These are phyloP conservation scores for Mola mola DNA, from an alignment of 2,113 vertebrate species.

Conservation along the genomic window DNA sequence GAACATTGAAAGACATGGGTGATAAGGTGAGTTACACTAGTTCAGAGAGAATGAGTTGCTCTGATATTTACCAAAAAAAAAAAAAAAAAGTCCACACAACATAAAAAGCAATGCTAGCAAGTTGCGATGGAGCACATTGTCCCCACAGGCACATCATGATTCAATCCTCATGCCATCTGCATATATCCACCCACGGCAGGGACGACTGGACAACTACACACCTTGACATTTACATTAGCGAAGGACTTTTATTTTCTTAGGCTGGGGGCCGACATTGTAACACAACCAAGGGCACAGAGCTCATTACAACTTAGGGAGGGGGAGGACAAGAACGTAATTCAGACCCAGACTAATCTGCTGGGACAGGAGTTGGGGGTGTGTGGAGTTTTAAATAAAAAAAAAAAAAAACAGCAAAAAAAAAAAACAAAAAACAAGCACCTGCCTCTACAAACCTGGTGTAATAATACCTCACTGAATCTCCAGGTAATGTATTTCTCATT, in stretches of 20 bases:
- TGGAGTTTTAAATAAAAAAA: background rate
- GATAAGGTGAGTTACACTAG: constrained; percentile 64
- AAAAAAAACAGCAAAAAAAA: background rate
- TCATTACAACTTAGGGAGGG: background rate
- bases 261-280: constrained; percentile 9
- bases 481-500: too few relatives aligned
- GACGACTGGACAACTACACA: constrained; percentile 24
- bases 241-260: constrained; percentile 9
- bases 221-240: constrained; percentile 50
- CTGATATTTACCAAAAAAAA: constrained; percentile 29
- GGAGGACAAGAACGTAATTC: background rate
- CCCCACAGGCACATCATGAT: constrained; percentile 32
- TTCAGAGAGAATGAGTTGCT: constrained; percentile 41
- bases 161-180: constrained; percentile 55
- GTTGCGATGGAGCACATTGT: constrained; percentile 41
- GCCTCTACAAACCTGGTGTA: too few relatives aligned
- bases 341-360: background rate
- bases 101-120: constrained; percentile 41
- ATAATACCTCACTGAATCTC: too few relatives aligned
- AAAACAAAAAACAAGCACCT: too few relatives aligned
- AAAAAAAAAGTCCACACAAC: constrained; percentile 21
- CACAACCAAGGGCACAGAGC: background rate
- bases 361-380: background rate
- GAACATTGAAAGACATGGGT: constrained; percentile 38
- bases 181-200: constrained; percentile 42